Base-by-base conservation (phyloP, 2,797 vertebrate genomes). In the Galaxias olidus region DNA sequence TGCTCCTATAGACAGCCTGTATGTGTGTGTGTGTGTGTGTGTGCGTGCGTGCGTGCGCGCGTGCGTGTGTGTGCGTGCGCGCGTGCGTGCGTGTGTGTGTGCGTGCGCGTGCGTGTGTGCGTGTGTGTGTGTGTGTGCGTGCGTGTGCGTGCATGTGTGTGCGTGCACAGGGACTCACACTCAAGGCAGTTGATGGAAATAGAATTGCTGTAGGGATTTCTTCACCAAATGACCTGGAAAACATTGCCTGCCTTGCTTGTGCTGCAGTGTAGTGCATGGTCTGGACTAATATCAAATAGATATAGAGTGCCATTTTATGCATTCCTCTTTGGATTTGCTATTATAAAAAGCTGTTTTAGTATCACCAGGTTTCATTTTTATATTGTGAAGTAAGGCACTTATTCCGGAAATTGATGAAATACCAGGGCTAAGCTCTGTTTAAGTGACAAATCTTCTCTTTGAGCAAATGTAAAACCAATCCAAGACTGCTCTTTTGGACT, bases 151-250 rank as follows among this genome's bases (percentile, higher is more conserved):
- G 30, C 19, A n/a, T n/a, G n/a, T n/a, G n/a, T n/a, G n/a, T n/a
- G n/a, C n/a, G n/a, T 80, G 84, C 87, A 88, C 85, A 84, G 81
- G 85, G 85, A 86, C 82, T 74, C 57, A 0, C 20, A 81, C 89
- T 88, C 63, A 75, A 79, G 84, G 85, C 88, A 74, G 84, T 83
- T 59, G 86, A 88, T 87, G 73, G 80, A 90, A 89, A 91, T 86
- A 90, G 86, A 90, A 87, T 77, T 84, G 87, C 88, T 90, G 82
- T 72, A 85, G 86, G 88, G 87, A 88, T 87, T 88, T 88, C 85
- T 90, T 80, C 71, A 81, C 59, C 86, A 90, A 88, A 88, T 90
- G 90, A 89, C 88, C 86, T 90, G 88, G 87, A 91, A 91, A 89
- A 84, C 84, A 86, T 81, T 49, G 73, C 69, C 80, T 79, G 79